Evolutionary conservation across 2,797 vertebrate genomes (phyloP), one percentile per base, ranked within the genome.

Genomic region (Alosa sapidissima): DNA sequence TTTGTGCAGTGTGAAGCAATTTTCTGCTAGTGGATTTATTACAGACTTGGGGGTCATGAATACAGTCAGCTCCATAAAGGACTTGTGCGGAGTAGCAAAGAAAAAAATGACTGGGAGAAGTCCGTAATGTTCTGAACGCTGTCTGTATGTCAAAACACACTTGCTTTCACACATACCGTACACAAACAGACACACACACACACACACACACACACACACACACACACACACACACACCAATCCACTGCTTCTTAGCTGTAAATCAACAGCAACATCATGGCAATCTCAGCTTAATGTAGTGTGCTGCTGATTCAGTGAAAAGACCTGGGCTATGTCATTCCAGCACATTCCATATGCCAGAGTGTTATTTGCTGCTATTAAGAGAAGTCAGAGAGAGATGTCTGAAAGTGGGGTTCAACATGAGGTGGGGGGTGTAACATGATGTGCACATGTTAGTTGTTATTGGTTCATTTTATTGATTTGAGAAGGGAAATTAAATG

Each of bases 11-110:
- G 13, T 19, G 72, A 78, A 78, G 72, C 41, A 45, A 78, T 78
- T 78, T 78, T 78, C 72, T 78, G 72, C 72, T 8, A 19, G 16
- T 45, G 41, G 72, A 78, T 78, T 78, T 78, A 78, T 78, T 47
- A 14, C 19, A 41, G 41, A 21, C 41, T 45, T 78, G 72, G 72
- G 72, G 41, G 41, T 36, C 7, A 47, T 78, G 72, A 78, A 78
- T 24, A 24, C 58, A 62, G 58, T 62, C 9, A 62, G 58, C 58
- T 62, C 58, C 58, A 62, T 62, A 62, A 62, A 62, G 58, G 58
- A 62, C 58, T 62, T 62, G n/a, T 62, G 58, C 58, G 6, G 2
- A 78, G 72, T 78, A 45, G 36, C 72, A 47, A 8, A 47, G 41
- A 75, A 75, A 41, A 75, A 45, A 28, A 33, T 72, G 65, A 72